Base-by-base conservation (phyloP, 2,888 invertebrate species). In the Biston betularia region DNA sequence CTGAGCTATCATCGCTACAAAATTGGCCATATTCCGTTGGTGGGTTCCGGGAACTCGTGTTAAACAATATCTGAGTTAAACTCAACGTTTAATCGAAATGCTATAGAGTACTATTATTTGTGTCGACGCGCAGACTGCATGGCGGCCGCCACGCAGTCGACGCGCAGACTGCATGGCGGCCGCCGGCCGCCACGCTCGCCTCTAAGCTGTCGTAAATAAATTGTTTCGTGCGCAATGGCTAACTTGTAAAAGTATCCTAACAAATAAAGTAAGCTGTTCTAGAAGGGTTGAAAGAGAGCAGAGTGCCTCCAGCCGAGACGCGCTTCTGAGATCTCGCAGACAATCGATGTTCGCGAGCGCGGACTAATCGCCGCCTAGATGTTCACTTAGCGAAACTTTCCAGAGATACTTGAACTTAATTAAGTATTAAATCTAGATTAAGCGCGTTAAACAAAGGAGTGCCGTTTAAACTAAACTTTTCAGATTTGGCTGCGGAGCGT, bases 331-430 rank as follows among this genome's bases (percentile, higher is more conserved):
- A 12, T 14, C 34, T 14, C 40, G 57, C 12, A 35, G 45, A 46
- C 57, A 46, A 57, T 57, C 57, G 15, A 34, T 33, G 44, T 42
- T 54, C 4, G 42, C 3, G 15, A 45, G 56, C 15, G 12, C 15
- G 6, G 24, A 54, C 34, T 48, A 57, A 57, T 57, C 46, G 15
- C 3, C 35, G 34, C 35, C 9, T n/a, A 33, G 57, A 48, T 57
- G 57, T 46, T 46, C 46, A 35, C 56, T 57, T 45, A 45, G 6
- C 9, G n/a, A 6, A 57, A 46, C 38, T 57, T 46, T 57, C 10
- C 56, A 45, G 14, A 55, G 55, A 45, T 45, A 54, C 11, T 54
- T 42, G 6, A 42, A 54, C 34, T 55, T 14, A 45, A 33, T 55
- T 33, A 44, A 34, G 9, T 33, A 54, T 54, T 45, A 8, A 45